Percentiles rank a stretch among this genome's conserved stretches.
phyloP scores from a whole-genome alignment of 1,140 invertebrate genomes.

The Drosophila pandora region DNA sequence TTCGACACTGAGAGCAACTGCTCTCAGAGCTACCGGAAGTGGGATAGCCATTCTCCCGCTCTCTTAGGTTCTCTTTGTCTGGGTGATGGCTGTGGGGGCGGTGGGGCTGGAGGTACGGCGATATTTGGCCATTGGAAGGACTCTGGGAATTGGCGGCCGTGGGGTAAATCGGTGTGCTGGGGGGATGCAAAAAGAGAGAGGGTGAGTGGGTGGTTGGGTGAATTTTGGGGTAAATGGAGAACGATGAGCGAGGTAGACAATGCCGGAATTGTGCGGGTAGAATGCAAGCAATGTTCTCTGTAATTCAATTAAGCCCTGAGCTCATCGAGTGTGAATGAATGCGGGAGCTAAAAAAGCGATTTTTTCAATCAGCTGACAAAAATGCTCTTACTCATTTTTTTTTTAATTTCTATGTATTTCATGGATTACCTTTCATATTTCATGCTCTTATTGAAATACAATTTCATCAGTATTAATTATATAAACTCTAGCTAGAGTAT shows the following conservation, averaged over 20 bases:
- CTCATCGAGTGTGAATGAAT: conserved; percentile 36
- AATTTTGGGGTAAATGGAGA: conserved; percentile 9
- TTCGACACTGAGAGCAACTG: conserved; percentile 61
- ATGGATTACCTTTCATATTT: no score
- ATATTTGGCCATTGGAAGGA: conserved; percentile 77
- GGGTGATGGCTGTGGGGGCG: conserved; percentile 27
- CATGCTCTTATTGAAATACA: no score
- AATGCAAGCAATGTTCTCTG: conserved; percentile 35
- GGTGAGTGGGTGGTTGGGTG: conserved; percentile 4
- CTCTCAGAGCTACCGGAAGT: conserved; percentile 61
- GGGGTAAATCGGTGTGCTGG: conserved; percentile 76
- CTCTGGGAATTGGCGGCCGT: conserved; percentile 73
- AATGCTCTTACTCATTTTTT: neutral
- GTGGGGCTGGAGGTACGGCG: conserved; percentile 56
- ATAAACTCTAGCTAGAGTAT: neutral
- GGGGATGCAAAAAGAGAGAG: conserved; percentile 22
- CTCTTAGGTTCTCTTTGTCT: conserved; percentile 2
- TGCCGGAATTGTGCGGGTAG: conserved; percentile 15
- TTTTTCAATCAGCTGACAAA: neutral
- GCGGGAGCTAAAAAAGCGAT: conserved; percentile 20
- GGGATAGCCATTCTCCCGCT: conserved; percentile 54
- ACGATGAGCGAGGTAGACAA: conserved; percentile 2
- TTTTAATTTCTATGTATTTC: no score
- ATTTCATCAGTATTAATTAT: neutral
- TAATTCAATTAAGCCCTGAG: conserved; percentile 41